Conservation (phyloP, 2,113 vertebrate species). For the Apeltes quadracus region DNA sequence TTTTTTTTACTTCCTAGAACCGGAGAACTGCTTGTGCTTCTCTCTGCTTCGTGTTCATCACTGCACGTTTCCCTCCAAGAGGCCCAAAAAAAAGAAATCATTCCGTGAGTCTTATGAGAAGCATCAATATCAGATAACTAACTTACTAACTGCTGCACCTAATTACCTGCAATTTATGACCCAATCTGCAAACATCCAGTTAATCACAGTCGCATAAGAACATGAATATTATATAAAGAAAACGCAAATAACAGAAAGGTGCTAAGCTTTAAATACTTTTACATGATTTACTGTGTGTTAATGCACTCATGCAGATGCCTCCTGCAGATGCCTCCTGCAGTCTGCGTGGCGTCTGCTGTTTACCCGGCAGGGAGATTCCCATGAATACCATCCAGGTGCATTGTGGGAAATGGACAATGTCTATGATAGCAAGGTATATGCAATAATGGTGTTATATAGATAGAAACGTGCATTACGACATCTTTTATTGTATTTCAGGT, state of each 20-base stretch:
- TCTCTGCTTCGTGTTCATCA: slow-evolving; percentile 16
- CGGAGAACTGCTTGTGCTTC: slow-evolving; percentile 8
- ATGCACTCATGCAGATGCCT: too few relatives aligned
- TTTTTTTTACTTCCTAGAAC: slow-evolving; percentile 14
- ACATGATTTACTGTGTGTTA: neutral
- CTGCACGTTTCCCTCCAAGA: slow-evolving; percentile 8
- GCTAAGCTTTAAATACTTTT: neutral
- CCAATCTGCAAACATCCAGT: neutral
- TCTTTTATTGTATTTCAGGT: neutral
- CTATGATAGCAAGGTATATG: neutral
- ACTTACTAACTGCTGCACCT: neutral
- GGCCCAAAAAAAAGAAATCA: neutral
- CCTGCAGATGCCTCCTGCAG: neutral
- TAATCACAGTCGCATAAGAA: neutral
- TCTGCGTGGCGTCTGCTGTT: neutral
- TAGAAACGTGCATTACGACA: too few relatives aligned
- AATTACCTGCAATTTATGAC: slow-evolving; percentile 7
- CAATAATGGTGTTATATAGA: too few relatives aligned
- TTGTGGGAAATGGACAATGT: neutral
- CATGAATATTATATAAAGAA: neutral
- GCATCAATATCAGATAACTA: slow-evolving; percentile 33
- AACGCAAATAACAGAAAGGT: neutral
- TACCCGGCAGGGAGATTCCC: neutral
- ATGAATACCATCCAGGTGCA: neutral
- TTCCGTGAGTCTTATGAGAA: slow-evolving; percentile 14